Base-by-base conservation (phyloP, 2,797 vertebrate species). In the Caiman crocodilus region DNA sequence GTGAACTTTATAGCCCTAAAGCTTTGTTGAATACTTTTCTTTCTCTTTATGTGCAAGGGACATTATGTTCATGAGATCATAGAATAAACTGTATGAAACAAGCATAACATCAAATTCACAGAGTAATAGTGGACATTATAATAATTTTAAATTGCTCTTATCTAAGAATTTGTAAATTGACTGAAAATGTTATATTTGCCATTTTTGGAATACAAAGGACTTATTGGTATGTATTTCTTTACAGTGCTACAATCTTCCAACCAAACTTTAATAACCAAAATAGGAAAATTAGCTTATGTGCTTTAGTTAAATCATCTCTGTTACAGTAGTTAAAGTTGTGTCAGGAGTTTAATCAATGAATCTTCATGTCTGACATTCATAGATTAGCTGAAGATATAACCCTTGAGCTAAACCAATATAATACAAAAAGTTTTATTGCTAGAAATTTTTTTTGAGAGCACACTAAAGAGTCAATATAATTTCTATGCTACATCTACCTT, bases 351-450 rank as follows among this genome's bases (percentile, higher is more conserved):
- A 79, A 92, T 87, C 71, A 71, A 86, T 90, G 85, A 78, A 26
- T 92, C 85, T 94, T 56, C 96, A 92, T 96, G 96, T 97, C 83
- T 90, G 94, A 89, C 90, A 89, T 42, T 50, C 42, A 50, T 50
- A 50, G 42, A 50, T 50, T 50, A 50, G 42, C 42, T 50, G 42
- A 50, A 50, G 10, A 50, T 50, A 50, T 50, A 11, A 50, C 42
- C 42, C 42, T 50, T 50, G 42, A 50, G 42, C 42, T 50, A 50
- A 50, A 50, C 42, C 10, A 50, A 50, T 50, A 50, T 50, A 50
- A 50, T 50, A 50, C 42, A 42, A 9, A 50, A 50, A 50, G 42
- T 50, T 50, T 50, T 50, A 50, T 50, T 50, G 42, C 42, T 50
- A 10, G 42, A 50, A 42, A 50, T 10, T 11, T 10, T 10, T 42